Conservation (phyloP, 2,113 vertebrate genomes). For the Proterorhinus semilunaris region DNA sequence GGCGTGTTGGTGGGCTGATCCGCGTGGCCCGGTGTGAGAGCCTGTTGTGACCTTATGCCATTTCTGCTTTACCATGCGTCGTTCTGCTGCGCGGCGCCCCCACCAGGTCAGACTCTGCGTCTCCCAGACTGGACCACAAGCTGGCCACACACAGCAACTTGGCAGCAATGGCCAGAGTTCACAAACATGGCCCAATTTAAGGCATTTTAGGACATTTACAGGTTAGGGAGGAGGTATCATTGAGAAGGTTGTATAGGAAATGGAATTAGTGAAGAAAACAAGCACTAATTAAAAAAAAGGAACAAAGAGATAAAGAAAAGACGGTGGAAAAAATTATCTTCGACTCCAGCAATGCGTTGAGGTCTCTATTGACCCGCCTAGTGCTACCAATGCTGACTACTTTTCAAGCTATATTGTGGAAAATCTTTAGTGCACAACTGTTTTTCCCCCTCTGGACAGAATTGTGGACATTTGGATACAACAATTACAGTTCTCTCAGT, state of each 20-base stretch:
- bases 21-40: conserved; percentile 10
- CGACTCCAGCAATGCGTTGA: too few species aligned
- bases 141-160: conserved; percentile 22
- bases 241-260: background rate
- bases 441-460: too few species aligned
- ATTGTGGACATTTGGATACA: too few species aligned
- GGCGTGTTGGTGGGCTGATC: conserved; percentile 1
- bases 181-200: conserved; percentile 8
- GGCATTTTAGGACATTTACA: background rate
- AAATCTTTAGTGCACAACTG: too few species aligned
- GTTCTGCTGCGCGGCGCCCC: conserved; percentile 12
- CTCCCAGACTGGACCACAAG: conserved; percentile 26
- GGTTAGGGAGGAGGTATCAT: background rate
- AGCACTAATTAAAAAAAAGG: background rate
- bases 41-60: conserved; percentile 25
- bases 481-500: too few species aligned
- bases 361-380: too few species aligned
- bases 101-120: conserved; percentile 26
- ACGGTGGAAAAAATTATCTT: too few species aligned
- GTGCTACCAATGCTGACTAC: too few species aligned
- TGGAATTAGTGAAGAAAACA: background rate
- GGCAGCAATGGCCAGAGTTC: conserved; percentile 23
- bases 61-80: conserved; percentile 18
- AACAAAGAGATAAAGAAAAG: too few species aligned
- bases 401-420: too few species aligned